Base-by-base conservation (phyloP, 2,113 vertebrate species). In the Neolamprologus sp. region DNA sequence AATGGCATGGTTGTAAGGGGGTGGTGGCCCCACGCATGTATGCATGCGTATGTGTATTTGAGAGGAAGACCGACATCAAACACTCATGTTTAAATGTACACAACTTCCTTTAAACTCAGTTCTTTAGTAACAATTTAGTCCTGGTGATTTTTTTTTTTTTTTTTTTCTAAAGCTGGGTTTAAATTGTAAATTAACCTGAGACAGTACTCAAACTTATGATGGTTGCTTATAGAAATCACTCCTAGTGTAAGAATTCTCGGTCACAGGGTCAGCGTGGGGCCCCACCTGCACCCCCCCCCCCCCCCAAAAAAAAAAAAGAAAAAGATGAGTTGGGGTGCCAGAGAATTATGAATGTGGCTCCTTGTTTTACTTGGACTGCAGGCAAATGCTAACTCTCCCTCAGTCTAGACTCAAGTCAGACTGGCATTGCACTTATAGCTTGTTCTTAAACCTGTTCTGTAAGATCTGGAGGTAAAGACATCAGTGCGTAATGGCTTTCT, bases 191-290 rank as follows among this genome's bases (percentile, higher is more conserved):
- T 45, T 47, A 28, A 75, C 42, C 12, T 26, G 7, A 12, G 6
- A 9, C 1, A 33, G 60, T 81, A 7, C 40, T 85, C 33, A 78
- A 49, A 87, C 4, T 5, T 80, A 13, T 85, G 31, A 26, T 12
- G 6, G 16, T 42, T 63, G 37, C 53, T 65, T 45, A 16, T 75
- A 53, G 47, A 87, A 80, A 80, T 81, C 23, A 17, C 75, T 88
- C 8, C 65, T 88, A 28, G 51, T 82, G 73, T 21, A 80, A 85
- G 49, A 91, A 85, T 87, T 89, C 75, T 87, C 51, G 88, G 93
- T 94, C 91, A 92, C 47, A 60, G 71, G 93, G 93, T 95, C 92
- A 92, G 55, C 31, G 16, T 85, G 91, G 87, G 82, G 81, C 88
- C 91, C 94, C 90, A 88, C 89, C 92, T 94, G 88, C 87, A 17